Evolutionary conservation across 1,140 invertebrate genomes (phyloP), one percentile per base, ranked within the genome.

Genomic region (Homalodisca vitripennis): DNA sequence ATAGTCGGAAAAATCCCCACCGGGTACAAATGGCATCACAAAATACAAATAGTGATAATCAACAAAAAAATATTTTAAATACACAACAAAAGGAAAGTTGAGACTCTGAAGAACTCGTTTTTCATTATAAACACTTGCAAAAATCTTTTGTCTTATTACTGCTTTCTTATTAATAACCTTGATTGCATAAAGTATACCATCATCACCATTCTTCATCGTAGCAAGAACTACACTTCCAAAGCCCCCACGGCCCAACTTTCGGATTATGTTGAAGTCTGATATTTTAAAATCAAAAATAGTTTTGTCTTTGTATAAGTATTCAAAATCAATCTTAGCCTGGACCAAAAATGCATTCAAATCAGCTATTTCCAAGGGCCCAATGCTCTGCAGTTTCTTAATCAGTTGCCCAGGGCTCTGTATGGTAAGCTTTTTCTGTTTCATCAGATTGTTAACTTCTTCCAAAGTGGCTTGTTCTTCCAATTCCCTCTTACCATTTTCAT

Each of bases 141-240:
- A 84, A 82, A 97, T 94, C 77, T 94, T 94, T 70, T 89, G 82
- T 77, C 91, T 92, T 1, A 97, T 87, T 55, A 97, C 84, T 80
- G 93, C 92, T 69, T 87, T 85, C 80, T 98, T 98, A 73, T 93
- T 90, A 75, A 98, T 80, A 71, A 95, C 88, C 84, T 98, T 98
- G 88, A 97, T 94, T 0, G 95, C 95, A 78, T 89, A 95, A 74
- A 1, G 72, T n/a, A n/a, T n/a, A n/a, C n/a, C n/a, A 75, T 84
- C 92, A 74, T 84, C 30, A 27, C 65, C 51, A 14, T 55, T 79
- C 1, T 71, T 22, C 14, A 32, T 34, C 17, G 31, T 3, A n/a
- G 34, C 10, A 70, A 97, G 83, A 80, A 93, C 87, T 0, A 97
- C 95, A 31, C 91, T 83, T 1, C 95, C 95, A 81, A 97, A 98